phyloP scores from a whole-genome alignment of 1,140 invertebrate species.

The Platorchestia sp. region DNA sequence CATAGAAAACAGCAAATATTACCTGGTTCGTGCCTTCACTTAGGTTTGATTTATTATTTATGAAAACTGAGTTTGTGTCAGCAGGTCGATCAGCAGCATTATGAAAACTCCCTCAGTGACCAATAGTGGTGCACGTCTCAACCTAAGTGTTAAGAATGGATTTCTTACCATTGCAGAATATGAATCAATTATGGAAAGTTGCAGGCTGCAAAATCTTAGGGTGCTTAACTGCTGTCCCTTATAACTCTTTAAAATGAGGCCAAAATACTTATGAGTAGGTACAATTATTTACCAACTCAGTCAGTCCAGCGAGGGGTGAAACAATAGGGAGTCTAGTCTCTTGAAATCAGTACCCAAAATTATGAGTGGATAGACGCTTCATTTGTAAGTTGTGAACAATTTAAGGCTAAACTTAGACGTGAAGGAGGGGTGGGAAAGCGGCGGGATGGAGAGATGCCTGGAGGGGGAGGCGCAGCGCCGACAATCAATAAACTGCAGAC shows the following conservation, averaged over 20 bases:
- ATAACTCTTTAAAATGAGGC: too few species aligned
- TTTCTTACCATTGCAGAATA: too few species aligned
- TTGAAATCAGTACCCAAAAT: neutral
- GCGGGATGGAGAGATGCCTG: neutral
- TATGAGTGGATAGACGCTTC: neutral
- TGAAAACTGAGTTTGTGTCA: too few species aligned
- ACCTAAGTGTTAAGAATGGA: too few species aligned
- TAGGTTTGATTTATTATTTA: too few species aligned
- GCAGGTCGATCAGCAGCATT: too few species aligned
- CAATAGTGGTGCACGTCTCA: too few species aligned
- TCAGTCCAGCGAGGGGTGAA: neutral
- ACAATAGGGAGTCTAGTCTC: too few species aligned
- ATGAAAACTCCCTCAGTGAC: too few species aligned
- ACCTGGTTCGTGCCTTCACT: too few species aligned
- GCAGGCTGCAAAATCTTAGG: neutral
- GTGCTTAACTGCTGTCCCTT: too few species aligned
- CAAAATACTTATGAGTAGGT: neutral
- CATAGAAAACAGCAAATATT: too few species aligned
- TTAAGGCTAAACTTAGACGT: neutral
- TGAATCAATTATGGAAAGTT: neutral
- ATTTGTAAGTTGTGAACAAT: neutral
- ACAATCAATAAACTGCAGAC: constrained; percentile 34
- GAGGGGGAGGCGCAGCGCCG: neutral
- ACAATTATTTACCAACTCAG: neutral
- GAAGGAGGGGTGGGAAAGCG: neutral